Base-by-base conservation (phyloP, 2,113 vertebrate genomes). In the Psittacara wagleri region DNA sequence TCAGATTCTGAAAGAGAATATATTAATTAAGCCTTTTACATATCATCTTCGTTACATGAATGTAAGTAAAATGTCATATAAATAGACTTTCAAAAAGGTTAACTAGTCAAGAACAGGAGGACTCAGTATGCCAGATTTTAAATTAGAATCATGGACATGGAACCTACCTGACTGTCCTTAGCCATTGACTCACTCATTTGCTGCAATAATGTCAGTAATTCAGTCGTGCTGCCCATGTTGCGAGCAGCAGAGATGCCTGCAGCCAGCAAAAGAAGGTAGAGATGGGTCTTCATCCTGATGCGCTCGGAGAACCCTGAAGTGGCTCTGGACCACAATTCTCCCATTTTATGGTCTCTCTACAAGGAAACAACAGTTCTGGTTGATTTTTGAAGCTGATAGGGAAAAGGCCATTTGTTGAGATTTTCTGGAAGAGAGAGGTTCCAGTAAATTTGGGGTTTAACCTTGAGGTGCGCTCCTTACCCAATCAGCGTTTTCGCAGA, bases 281-380 rank as follows among this genome's bases (percentile, higher is more conserved):
- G 86, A 49, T 82, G 94, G 64, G 31, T 46, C 35, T 62, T 93
- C 96, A 96, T 96, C 55, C 91, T 35, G 75, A 76, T 72, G 52
- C 3, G 91, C 28, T 87, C 83, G 8, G 74, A 49, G 70, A 44
- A 82, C 43, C 48, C 90, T 39, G 23, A 74, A 93, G 78, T 78
- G 76, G 72, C 35, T 31, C 79, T 86, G 94, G 87, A 33, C 33
- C 67, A 6, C 66, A 70, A 48, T 83, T 35, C 92, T 69, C 46
- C 24, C 83, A 96, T 98, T 97, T 97, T 97, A 97, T 98, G 88
- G 69, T 79, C 85, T 95, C 57, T 84, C 81, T 82, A 70, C 77
- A 90, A 92, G 96, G 96, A 96, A 97, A 97, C 78, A 96, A 95
- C 95, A 80, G 90, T 94, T 93, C 59, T 63, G 83, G 83, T 70